Conservation (phyloP, 2,113 vertebrate species). For the Eurypyga helias region DNA sequence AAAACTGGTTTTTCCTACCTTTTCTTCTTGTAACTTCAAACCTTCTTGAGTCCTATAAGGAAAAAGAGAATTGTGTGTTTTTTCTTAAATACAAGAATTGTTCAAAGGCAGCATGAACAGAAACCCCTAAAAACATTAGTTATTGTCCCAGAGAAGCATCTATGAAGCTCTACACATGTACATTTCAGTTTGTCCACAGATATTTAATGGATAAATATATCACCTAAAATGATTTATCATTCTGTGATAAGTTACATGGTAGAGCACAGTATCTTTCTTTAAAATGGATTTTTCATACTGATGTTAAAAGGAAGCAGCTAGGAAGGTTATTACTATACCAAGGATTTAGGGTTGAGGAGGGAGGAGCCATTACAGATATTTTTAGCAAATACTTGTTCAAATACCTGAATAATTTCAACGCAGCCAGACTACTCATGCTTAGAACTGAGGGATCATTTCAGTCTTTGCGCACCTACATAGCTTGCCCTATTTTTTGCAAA, state of each 20-base stretch:
- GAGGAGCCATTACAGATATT: not conserved
- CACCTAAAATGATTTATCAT: not conserved
- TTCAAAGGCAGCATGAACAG: conserved; percentile 18
- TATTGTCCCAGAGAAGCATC: not conserved
- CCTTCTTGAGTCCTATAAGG: conserved; percentile 73
- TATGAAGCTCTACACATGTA: not conserved
- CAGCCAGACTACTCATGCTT: not conserved
- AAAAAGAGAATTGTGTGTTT: conserved; percentile 64
- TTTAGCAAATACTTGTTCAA: not conserved
- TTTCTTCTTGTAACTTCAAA: conserved; percentile 76
- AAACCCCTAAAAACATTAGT: not conserved
- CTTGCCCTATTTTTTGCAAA: not conserved
- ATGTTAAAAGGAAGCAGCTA: not conserved
- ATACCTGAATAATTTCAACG: not conserved
- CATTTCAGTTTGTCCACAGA: not conserved
- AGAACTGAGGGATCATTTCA: not conserved
- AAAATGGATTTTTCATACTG: not conserved
- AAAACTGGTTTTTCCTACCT: conserved; percentile 72
- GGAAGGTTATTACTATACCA: not conserved
- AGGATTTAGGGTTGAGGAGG: not conserved
- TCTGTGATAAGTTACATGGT: not conserved
- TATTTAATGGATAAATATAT: not conserved
- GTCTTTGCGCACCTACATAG: not conserved
- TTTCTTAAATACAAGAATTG: conserved; percentile 25
- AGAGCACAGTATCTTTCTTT: not conserved